Evolutionary conservation across 2,888 invertebrate genomes (phyloP), one percentile per base, ranked within the genome.

Genomic region (Netelia virgata): DNA sequence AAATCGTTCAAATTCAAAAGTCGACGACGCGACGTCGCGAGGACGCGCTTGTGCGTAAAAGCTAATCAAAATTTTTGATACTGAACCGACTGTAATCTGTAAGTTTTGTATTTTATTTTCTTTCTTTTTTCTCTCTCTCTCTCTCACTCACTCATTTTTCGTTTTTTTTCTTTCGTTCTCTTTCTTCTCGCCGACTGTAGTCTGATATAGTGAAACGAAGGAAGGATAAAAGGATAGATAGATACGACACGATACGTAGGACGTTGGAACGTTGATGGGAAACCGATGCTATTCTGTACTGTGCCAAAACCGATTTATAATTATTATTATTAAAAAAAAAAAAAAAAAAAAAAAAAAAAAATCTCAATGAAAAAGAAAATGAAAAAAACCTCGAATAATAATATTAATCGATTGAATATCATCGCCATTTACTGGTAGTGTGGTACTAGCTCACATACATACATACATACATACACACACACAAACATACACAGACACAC

Each of bases 281-380:
- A 87, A 88, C 86, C 86, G 87, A 88, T 89, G 86, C 87, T 89
- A 89, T 88, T 90, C 88, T 91, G 86, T 89, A 90, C 87, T 90
- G 90, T 90, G 90, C 90, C 92, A 91, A 91, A 90, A 89, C 87
- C 79, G 80, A 90, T 88, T 86, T 84, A 88, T 86, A 87, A 89
- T 90, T 87, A 86, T 81, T 68, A 68, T 75, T 70, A 57, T 72
- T 64, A 55, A 69, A 70, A 57, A 83, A 80, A 75, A 55, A n/a
- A 36, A 55, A 50, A 59, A 14, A n/a, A 36, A 69, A 41, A 23
- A 59, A 16, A 11, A 68, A 74, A 74, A 66, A 66, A 23, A 23
- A 61, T 57, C 18, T 16, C 53, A 11, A 57, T 16, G 57, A 8
- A 57, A 18, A 57, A n/a, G 53, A 57, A 16, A 57, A n/a, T 9